A percentile compares a stretch with the other conserved stretches of the same genome.
Evolutionary conservation across 30 jellyfish, hydroid and myxozoan genomes (phyloP).

Genomic region (Aurelia sp.): DNA sequence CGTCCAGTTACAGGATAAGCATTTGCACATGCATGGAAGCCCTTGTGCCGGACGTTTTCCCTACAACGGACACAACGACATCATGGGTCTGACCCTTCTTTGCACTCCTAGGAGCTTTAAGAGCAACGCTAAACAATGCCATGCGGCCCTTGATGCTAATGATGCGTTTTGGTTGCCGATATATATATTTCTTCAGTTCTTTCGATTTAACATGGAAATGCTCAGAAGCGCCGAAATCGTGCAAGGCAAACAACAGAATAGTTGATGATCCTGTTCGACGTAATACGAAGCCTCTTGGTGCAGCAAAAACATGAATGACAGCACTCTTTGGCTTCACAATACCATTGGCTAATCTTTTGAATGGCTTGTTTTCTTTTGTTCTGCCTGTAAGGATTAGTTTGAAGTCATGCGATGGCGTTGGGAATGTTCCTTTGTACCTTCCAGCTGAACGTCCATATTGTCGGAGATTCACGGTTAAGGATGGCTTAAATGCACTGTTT

Average conservation of each 20-base stretch:
- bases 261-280: conserved; percentile 4
- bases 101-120: conserved; percentile 23
- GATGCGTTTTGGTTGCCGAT: not conserved
- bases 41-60: conserved; percentile 14
- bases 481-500: not conserved
- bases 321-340: not conserved
- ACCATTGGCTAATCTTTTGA: conserved; percentile 1
- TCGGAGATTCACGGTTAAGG: not conserved
- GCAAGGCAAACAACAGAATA: not conserved
- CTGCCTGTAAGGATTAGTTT: conserved; percentile 4
- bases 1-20: not conserved
- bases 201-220: not conserved
- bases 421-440: conserved; percentile 11
- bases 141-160: conserved; percentile 3
- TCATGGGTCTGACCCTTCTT: conserved; percentile 2
- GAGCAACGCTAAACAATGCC: conserved; percentile 6
- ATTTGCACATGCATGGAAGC: conserved; percentile 15
- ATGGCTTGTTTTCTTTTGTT: not conserved
- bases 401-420: conserved; percentile 20
- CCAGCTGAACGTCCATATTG: conserved; percentile 21
- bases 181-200: not conserved
- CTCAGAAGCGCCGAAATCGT: conserved; percentile 15
- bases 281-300: conserved; percentile 20
- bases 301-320: conserved; percentile 17
- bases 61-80: conserved; percentile 11